A percentile compares a stretch with the other conserved stretches of the same genome.
These are phyloP conservation scores for Sinocyclocheilus rhinocerous DNA, from an alignment of 2,113 vertebrate species.

Conservation along the genomic window DNA sequence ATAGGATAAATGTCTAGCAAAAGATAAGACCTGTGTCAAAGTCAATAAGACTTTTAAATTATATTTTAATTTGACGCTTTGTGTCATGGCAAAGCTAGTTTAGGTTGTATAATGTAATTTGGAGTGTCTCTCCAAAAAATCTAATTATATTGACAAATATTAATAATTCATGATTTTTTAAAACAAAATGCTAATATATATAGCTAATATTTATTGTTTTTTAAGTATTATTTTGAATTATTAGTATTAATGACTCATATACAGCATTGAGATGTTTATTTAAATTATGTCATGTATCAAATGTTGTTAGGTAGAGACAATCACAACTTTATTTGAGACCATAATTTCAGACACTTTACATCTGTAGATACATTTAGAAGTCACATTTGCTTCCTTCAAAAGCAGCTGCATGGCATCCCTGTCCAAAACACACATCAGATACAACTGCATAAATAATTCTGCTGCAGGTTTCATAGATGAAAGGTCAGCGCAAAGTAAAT, in stretches of 20 bases:
- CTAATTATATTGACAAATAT: neutral
- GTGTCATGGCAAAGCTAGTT: neutral
- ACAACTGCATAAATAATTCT: constrained; percentile 54
- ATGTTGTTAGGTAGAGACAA: neutral
- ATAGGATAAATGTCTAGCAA: too few species aligned
- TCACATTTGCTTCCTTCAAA: constrained; percentile 17
- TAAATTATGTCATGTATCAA: neutral
- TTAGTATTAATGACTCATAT: neutral
- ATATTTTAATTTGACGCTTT: neutral
- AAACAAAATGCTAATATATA: too few species aligned
- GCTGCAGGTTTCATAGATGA: constrained; percentile 48
- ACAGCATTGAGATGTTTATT: neutral
- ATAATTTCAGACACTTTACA: constrained; percentile 1
- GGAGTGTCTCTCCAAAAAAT: neutral
- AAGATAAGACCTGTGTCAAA: neutral
- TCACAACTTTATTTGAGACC: neutral
- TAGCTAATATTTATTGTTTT: too few species aligned
- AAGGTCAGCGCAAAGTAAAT: constrained; percentile 54
- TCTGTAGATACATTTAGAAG: neutral
- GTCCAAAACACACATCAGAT: constrained; percentile 44
- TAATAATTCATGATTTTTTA: neutral
- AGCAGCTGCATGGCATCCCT: constrained; percentile 27
- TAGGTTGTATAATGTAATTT: neutral
- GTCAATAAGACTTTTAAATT: neutral
- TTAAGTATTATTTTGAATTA: neutral